These are phyloP conservation scores for Drosophila willistoni DNA, from an alignment of 1,140 invertebrate species.

Conservation along the genomic window DNA sequence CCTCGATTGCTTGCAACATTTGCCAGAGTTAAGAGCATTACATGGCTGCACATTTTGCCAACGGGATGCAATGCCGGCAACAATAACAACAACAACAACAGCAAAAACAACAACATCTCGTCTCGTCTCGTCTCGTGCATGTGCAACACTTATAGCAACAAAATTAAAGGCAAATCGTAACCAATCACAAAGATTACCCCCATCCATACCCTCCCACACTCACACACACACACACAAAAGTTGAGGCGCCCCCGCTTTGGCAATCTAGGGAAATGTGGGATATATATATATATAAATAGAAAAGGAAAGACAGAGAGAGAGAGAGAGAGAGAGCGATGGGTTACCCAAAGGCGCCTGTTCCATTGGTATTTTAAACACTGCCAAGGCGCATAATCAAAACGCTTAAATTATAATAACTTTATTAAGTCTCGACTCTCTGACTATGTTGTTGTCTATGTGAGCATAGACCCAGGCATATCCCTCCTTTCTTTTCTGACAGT, in stretches of 20 bases:
- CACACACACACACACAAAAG: constrained; percentile 12
- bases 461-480: not conserved
- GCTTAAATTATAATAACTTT: constrained; percentile 82
- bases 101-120: constrained; percentile 28
- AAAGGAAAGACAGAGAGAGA: not conserved
- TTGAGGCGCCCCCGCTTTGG: constrained; percentile 45
- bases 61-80: constrained; percentile 68
- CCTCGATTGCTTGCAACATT: constrained; percentile 38
- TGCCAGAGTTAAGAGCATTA: constrained; percentile 47
- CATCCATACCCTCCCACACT: constrained; percentile 39
- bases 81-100: constrained; percentile 26
- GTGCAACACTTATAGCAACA: constrained; percentile 75
- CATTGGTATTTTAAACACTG: constrained; percentile 81
- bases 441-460: constrained; percentile 18
- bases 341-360: constrained; percentile 61
- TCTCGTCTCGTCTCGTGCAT: constrained; percentile 55
- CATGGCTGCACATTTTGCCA: constrained; percentile 71
- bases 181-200: constrained; percentile 80
- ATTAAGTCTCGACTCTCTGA: constrained; percentile 61
- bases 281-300: no score
- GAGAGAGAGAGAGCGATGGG: not conserved
- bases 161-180: constrained; percentile 81
- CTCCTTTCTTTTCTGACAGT: not conserved
- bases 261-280: constrained; percentile 37
- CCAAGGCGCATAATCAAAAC: constrained; percentile 79